phyloP scores from a whole-genome alignment of 92 coral and sea anemone species.

The Hydrozoanthus gracilis region DNA sequence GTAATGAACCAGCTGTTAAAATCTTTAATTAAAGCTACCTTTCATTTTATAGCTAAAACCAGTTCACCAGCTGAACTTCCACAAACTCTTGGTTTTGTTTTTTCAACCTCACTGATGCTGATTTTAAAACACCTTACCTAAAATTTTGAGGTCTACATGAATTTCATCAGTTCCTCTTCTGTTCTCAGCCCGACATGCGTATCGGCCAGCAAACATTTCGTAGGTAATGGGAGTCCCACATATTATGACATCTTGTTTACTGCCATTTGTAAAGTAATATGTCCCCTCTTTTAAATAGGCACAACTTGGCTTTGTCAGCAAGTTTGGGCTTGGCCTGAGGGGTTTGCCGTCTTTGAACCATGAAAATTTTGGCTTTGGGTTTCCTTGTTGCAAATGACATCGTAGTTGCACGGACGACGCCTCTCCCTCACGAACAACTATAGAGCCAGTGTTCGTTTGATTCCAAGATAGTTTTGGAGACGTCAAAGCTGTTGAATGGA shows the following conservation, averaged over 20 bases:
- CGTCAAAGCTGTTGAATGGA: constrained; percentile 27
- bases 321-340: neutral
- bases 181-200: constrained; percentile 26
- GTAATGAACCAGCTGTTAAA: neutral
- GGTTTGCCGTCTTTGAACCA: constrained; percentile 38
- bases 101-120: neutral
- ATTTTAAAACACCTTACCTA: constrained; percentile 8
- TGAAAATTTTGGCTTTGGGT: constrained; percentile 14
- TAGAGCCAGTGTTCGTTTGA: neutral
- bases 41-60: neutral
- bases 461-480: constrained; percentile 31
- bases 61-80: neutral
- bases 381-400: constrained; percentile 12
- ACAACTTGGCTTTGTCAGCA: constrained; percentile 10
- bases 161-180: constrained; percentile 18
- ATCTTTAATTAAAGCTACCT: neutral
- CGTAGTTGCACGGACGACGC: neutral
- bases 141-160: constrained; percentile 3
- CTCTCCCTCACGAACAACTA: neutral
- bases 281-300: constrained; percentile 1
- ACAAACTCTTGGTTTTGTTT: neutral
- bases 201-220: constrained; percentile 22
- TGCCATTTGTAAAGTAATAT: constrained; percentile 23
- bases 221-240: constrained; percentile 27
- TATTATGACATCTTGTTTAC: constrained; percentile 21